Evolutionary conservation across 2,888 invertebrate genomes (phyloP).

Genomic region (Nysson spinosus): DNA sequence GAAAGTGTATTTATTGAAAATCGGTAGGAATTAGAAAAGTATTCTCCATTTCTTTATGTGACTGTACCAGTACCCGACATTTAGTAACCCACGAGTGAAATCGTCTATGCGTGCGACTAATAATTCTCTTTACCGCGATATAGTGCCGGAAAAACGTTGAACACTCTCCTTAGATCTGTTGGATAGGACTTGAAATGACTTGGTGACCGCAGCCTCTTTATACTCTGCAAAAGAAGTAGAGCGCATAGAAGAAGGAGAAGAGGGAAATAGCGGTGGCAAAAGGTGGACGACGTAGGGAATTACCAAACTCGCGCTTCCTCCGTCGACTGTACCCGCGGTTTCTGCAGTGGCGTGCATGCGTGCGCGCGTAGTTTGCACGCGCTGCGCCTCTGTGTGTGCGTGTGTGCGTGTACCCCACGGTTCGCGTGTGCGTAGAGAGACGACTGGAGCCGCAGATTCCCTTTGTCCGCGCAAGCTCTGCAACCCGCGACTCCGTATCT

Average conservation of each 20-base stretch:
- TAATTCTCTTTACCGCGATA: slow-evolving; percentile 33
- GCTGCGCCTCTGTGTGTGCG: slow-evolving; percentile 31
- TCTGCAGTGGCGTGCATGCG: slow-evolving; percentile 59
- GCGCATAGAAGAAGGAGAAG: slow-evolving; percentile 16
- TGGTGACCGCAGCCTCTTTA: slow-evolving; percentile 53
- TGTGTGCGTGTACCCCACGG: slow-evolving; percentile 23
- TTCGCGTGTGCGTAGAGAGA: slow-evolving; percentile 63
- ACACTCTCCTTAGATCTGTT: no score
- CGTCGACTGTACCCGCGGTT: slow-evolving; percentile 66
- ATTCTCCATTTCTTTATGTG: slow-evolving; percentile 29
- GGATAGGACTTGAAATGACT: slow-evolving; percentile 51
- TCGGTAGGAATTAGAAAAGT: slow-evolving; percentile 19
- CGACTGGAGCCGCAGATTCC: slow-evolving; percentile 74
- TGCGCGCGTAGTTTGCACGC: slow-evolving; percentile 50
- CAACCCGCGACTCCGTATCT: slow-evolving; percentile 58
- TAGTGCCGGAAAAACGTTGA: slow-evolving; percentile 23
- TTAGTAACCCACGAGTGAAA: slow-evolving; percentile 20
- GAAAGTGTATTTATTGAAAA: no score
- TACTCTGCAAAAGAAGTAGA: slow-evolving; percentile 34
- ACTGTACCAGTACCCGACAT: slow-evolving; percentile 45
- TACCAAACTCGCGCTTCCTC: slow-evolving; percentile 56
- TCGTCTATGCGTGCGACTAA: slow-evolving; percentile 34
- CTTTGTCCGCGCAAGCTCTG: slow-evolving; percentile 76
- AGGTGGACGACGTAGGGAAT: slow-evolving; percentile 37
- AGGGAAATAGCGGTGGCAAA: neutral